Evolutionary conservation across 2,888 invertebrate species (phyloP).

Genomic region (Trichopoda pennipes): DNA sequence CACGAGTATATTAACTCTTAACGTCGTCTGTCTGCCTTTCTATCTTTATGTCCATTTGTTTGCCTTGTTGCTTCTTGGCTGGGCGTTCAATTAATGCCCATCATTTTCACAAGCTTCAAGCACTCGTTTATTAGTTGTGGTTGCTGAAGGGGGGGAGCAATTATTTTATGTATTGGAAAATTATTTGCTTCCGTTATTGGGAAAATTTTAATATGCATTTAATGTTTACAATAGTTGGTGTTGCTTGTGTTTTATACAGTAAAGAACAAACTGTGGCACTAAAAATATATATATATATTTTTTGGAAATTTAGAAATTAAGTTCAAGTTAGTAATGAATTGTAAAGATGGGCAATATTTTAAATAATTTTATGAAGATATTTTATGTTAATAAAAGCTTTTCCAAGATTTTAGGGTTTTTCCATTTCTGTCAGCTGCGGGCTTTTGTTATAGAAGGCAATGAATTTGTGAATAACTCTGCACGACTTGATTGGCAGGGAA

Average conservation of each 20-base stretch:
- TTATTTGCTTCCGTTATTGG: slow-evolving; percentile 74
- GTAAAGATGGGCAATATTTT: no score
- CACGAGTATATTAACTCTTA: slow-evolving; percentile 16
- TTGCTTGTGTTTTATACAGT: slow-evolving; percentile 4
- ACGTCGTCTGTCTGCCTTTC: background rate
- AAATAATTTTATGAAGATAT: no score
- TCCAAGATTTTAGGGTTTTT: no score
- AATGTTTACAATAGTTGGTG: slow-evolving; percentile 36
- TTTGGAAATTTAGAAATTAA: background rate
- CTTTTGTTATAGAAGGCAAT: no score
- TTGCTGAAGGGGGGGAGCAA: slow-evolving; percentile 17
- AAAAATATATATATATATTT: no score
- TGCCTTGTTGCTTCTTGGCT: background rate
- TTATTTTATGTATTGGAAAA: slow-evolving; percentile 70
- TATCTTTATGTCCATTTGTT: slow-evolving; percentile 13
- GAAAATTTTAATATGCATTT: slow-evolving; percentile 63
- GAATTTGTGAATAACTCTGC: no score
- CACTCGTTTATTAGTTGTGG: background rate
- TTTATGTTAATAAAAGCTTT: no score
- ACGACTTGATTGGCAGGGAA: no score
- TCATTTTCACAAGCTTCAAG: slow-evolving; percentile 19
- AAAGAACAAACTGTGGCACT: slow-evolving; percentile 18
- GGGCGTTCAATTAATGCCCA: slow-evolving; percentile 15
- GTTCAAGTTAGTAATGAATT: no score
- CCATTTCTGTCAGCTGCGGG: no score